These are phyloP conservation scores for Drosophila picticornis DNA, from an alignment of 2,888 invertebrate species.

Conservation along the genomic window DNA sequence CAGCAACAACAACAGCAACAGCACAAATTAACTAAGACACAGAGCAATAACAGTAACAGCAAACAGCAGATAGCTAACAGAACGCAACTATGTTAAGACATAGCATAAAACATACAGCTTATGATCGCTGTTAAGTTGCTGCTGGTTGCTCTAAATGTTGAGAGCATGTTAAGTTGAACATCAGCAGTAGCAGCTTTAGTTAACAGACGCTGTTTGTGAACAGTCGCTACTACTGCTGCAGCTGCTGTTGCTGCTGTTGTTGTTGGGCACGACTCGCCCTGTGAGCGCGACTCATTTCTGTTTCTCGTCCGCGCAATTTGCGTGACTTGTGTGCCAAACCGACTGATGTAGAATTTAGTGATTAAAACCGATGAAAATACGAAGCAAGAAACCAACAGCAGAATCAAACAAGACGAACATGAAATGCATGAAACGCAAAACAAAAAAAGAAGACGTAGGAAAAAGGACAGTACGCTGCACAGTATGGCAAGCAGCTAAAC, in stretches of 20 bases:
- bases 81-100: neutral
- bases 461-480: constrained; percentile 28
- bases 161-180: neutral
- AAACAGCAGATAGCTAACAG: constrained; percentile 1
- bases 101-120: neutral
- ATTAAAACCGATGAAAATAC: constrained; percentile 56
- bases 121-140: constrained; percentile 1
- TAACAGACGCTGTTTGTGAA: neutral
- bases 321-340: constrained; percentile 85
- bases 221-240: neutral
- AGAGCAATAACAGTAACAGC: neutral
- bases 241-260: neutral
- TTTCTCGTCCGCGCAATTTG: constrained; percentile 49
- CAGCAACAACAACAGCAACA: constrained; percentile 1
- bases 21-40: neutral
- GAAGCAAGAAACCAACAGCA: constrained; percentile 17
- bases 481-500: constrained; percentile 18
- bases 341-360: constrained; percentile 84
- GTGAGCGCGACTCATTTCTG: constrained; percentile 8
- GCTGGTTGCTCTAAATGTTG: constrained; percentile 1
- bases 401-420: constrained; percentile 48
- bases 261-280: neutral
- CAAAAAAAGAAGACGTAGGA: neutral
- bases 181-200: neutral
- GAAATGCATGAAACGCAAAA: constrained; percentile 14